Conservation (phyloP, 2,888 invertebrate genomes). For the Lithophane ornitopus region DNA sequence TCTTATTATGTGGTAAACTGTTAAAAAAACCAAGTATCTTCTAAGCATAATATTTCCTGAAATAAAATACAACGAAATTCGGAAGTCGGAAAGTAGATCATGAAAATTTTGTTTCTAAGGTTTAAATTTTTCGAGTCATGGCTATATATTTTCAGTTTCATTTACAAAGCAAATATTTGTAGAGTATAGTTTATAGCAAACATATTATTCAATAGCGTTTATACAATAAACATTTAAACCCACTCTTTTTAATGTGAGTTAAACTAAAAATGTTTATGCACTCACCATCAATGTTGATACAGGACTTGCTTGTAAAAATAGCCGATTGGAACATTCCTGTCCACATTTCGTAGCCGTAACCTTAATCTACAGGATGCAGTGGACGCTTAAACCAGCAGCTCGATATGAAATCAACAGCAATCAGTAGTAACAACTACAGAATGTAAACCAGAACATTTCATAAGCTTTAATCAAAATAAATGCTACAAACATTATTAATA, state of each 20-base stretch:
- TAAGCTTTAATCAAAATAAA: neutral
- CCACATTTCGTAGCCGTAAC: too few species aligned
- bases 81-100: slow-evolving; percentile 18
- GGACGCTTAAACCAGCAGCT: neutral
- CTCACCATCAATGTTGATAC: too few species aligned
- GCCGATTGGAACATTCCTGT: too few species aligned
- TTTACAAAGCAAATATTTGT: slow-evolving; percentile 7
- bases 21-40: neutral
- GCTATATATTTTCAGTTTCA: neutral
- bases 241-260: neutral
- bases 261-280: too few species aligned
- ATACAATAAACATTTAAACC: neutral
- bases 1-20: neutral
- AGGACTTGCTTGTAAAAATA: too few species aligned
- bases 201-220: neutral
- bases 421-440: too few species aligned
- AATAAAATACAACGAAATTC: neutral
- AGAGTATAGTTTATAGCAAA: neutral
- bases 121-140: neutral
- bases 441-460: slow-evolving; percentile 1
- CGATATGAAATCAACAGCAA: neutral
- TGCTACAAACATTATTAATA: slow-evolving; percentile 1
- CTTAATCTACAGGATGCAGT: too few species aligned
- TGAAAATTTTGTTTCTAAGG: neutral
- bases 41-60: slow-evolving; percentile 16